phyloP scores from a whole-genome alignment of 2,113 vertebrate genomes.

The Formicarius rufipectus region DNA sequence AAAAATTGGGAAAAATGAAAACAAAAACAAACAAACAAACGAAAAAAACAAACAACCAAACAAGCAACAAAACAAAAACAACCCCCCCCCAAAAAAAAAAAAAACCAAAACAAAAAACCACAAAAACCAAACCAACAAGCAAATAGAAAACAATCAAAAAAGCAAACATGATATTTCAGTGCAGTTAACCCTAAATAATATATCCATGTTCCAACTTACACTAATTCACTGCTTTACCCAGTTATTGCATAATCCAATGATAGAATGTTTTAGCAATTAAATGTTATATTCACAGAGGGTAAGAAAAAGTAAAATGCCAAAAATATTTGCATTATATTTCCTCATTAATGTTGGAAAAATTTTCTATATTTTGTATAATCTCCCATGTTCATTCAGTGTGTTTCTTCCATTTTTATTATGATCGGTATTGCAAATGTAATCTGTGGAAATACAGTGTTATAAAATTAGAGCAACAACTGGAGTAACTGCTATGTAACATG shows the following conservation, averaged over 20 bases:
- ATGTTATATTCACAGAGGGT: neutral
- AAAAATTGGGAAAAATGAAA: neutral
- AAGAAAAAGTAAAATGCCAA: neutral
- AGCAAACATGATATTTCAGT: neutral
- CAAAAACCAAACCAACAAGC: too few relatives aligned
- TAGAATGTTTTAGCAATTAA: neutral
- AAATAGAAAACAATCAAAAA: too few relatives aligned
- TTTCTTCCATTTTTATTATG: neutral
- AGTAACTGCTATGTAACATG: neutral
- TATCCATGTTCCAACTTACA: neutral
- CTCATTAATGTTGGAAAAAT: fast-evolving
- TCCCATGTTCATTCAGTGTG: neutral
- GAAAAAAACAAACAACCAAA: too few relatives aligned
- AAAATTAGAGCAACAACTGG: neutral
- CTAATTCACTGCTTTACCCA: neutral
- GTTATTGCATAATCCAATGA: neutral
- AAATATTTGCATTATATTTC: neutral
- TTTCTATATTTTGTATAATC: neutral
- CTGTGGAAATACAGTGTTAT: neutral
- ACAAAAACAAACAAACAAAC: too few relatives aligned
- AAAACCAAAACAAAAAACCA: too few relatives aligned
- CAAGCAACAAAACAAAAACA: too few relatives aligned
- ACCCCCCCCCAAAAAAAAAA: too few relatives aligned
- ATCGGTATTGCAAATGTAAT: neutral
- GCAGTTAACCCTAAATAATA: neutral